Conservation (phyloP, 2,797 vertebrate species). For the Sebastes taczanowskii region DNA sequence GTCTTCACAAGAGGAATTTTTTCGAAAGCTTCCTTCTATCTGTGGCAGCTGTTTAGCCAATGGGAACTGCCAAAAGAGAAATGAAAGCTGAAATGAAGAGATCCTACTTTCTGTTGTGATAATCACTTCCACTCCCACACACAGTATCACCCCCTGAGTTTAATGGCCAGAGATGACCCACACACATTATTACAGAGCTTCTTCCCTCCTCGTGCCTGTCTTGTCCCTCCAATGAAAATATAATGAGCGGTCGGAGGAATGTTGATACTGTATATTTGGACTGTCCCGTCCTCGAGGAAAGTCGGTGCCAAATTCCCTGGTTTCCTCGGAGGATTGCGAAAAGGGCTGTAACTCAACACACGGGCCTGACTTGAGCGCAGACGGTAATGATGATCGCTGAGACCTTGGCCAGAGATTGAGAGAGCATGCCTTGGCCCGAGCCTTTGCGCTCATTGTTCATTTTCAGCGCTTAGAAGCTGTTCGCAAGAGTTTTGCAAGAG, state of each 20-base stretch:
- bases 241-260: conserved; percentile 59
- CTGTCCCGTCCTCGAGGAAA: conserved; percentile 62
- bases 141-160: conserved; percentile 1
- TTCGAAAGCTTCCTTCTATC: not conserved
- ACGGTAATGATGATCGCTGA: conserved; percentile 75
- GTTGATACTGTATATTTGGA: conserved; percentile 70
- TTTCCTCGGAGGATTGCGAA: conserved; percentile 76
- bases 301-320: conserved; percentile 66
- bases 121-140: conserved; percentile 43
- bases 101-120: conserved; percentile 35
- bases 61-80: conserved; percentile 33
- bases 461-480: conserved; percentile 31
- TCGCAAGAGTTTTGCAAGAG: conserved; percentile 45
- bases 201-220: conserved; percentile 20
- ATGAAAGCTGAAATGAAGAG: conserved; percentile 44
- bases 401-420: conserved; percentile 69
- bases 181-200: conserved; percentile 10
- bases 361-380: conserved; percentile 61
- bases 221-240: conserved; percentile 59
- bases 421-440: conserved; percentile 66
- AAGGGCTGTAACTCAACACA: conserved; percentile 71
- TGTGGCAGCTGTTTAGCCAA: conserved; percentile 2
- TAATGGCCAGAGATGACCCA: conserved; percentile 31
- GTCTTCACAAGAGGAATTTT: not conserved
- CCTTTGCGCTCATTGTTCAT: conserved; percentile 50